These are phyloP conservation scores for Neelides sp. DNA, from an alignment of 1,140 invertebrate genomes.

Conservation along the genomic window DNA sequence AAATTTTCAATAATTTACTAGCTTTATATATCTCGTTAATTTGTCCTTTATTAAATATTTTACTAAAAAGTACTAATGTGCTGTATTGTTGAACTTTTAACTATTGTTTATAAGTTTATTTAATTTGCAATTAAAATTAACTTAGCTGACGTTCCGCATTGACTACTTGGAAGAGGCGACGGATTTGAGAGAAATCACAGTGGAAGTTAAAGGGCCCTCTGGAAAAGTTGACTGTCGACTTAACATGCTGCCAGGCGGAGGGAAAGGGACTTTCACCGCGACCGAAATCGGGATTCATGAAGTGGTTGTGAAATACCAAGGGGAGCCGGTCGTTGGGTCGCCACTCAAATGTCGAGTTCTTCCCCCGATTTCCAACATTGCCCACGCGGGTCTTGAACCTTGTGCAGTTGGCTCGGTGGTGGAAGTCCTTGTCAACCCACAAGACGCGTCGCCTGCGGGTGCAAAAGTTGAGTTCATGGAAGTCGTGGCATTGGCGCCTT, in stretches of 20 bases:
- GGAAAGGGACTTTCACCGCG: slow-evolving; percentile 69
- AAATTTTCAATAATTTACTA: background rate
- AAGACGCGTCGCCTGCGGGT: slow-evolving; percentile 33
- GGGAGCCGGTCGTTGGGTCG: slow-evolving; percentile 49
- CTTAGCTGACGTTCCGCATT: slow-evolving; percentile 69
- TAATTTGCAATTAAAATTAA: background rate
- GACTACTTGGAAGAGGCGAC: slow-evolving; percentile 64
- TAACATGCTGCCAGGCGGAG: slow-evolving; percentile 52
- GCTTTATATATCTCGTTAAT: background rate
- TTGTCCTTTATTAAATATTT: background rate
- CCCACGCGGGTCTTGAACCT: slow-evolving; percentile 72
- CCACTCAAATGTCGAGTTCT: slow-evolving; percentile 73
- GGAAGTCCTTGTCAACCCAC: slow-evolving; percentile 81
- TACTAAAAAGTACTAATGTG: slow-evolving; percentile 1
- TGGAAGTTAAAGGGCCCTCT: slow-evolving; percentile 68
- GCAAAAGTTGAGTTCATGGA: slow-evolving; percentile 68
- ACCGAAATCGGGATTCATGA: slow-evolving; percentile 87
- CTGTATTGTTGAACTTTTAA: background rate
- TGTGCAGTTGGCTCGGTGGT: slow-evolving; percentile 86
- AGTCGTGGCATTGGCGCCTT: slow-evolving; percentile 78
- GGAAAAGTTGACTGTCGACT: slow-evolving; percentile 47
- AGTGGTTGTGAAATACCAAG: slow-evolving; percentile 53
- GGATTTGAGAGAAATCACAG: slow-evolving; percentile 60
- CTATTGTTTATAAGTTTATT: slow-evolving; percentile 2
- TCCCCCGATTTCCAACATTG: slow-evolving; percentile 69